Evolutionary conservation across 2,888 invertebrate genomes (phyloP).

Genomic region (Tipula vernalis): DNA sequence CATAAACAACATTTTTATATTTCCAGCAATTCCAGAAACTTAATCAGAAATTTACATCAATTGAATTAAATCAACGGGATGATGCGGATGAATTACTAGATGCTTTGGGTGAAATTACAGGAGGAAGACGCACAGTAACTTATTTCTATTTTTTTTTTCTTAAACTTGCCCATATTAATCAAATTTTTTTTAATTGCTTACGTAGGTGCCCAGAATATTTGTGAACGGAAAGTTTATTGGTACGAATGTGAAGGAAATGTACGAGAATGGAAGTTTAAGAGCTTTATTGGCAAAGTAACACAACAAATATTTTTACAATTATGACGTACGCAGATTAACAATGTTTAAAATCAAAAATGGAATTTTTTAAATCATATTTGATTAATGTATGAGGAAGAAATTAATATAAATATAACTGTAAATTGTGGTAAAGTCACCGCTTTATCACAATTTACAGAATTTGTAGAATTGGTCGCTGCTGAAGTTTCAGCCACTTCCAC

Average conservation of each 20-base stretch:
- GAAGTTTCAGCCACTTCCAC: background rate
- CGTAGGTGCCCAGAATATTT: conserved; percentile 86
- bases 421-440: no score
- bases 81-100: conserved; percentile 70
- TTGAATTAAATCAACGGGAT: conserved; percentile 70
- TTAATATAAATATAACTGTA: background rate
- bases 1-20: background rate
- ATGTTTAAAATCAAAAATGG: background rate
- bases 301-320: background rate
- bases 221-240: conserved; percentile 83
- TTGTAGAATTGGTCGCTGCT: no score
- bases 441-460: no score
- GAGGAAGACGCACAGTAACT: conserved; percentile 68
- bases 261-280: conserved; percentile 56
- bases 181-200: background rate
- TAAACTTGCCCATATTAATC: background rate
- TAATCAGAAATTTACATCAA: conserved; percentile 52
- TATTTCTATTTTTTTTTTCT: background rate
- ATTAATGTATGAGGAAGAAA: background rate
- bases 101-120: conserved; percentile 65
- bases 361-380: background rate
- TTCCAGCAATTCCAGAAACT: conserved; percentile 60
- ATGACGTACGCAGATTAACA: background rate
- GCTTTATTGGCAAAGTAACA: conserved; percentile 33
- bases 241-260: conserved; percentile 66